Conservation (phyloP, 2,113 vertebrate species). For the Callorhinus ursinus region DNA sequence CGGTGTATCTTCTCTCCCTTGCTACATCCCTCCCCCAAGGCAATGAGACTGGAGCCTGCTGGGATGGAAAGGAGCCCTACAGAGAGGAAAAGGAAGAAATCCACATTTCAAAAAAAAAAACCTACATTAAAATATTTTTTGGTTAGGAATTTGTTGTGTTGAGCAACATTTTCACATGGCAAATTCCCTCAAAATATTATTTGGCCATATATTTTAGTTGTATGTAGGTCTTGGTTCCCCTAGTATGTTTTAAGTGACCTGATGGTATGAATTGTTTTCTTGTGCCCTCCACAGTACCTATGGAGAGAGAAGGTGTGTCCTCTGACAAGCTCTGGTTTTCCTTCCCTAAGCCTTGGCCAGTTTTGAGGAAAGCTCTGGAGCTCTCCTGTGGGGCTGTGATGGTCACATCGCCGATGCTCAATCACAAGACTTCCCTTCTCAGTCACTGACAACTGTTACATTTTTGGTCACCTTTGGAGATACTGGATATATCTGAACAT, state of each 20-base stretch:
- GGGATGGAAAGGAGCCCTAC: neutral
- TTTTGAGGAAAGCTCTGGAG: neutral
- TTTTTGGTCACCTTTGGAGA: conserved; percentile 1
- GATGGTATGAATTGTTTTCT: neutral
- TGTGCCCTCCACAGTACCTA: neutral
- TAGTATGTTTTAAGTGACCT: neutral
- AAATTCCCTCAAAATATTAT: neutral
- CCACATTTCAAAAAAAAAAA: neutral
- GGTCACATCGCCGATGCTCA: neutral
- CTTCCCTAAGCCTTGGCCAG: neutral
- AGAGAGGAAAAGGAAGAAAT: conserved; percentile 18
- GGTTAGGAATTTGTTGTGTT: no score
- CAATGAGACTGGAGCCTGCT: neutral
- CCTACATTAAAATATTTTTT: no score
- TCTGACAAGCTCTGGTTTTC: neutral
- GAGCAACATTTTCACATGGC: no score
- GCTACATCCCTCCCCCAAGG: neutral
- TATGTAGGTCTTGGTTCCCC: neutral
- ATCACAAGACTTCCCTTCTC: neutral
- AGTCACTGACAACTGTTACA: neutral
- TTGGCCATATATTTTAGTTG: neutral
- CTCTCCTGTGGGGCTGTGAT: neutral
- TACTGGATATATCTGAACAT: neutral
- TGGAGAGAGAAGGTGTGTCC: neutral
- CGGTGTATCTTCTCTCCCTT: neutral